Evolutionary conservation across 2,797 vertebrate species (phyloP), one percentile per base, ranked within the genome.

Genomic region (Sus cebifrons): DNA sequence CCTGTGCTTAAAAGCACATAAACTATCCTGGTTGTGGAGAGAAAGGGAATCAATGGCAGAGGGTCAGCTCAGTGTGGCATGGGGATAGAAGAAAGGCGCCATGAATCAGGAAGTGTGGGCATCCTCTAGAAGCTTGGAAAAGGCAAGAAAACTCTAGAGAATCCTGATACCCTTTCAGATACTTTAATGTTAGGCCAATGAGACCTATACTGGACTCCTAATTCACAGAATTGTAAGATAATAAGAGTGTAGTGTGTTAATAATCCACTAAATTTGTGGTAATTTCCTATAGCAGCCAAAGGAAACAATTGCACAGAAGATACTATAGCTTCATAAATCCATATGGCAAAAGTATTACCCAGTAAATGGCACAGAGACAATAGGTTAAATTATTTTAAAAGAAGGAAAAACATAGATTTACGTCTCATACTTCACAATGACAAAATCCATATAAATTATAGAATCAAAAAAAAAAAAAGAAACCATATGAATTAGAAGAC

Each of bases 361-460:
- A 11, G 52, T 67, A 79, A 85, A 58, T n/a, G 58, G 16, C 77
- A 25, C 15, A 36, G 32, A 79, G 29, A 54, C 44, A 29, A 79
- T 40, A 77, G 27, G 32, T 62, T 95, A 64, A 92, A 44, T 78
- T 89, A 73, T 65, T 77, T 75, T 68, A 81, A 44, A 74, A 32
- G 67, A 67, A 49, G 58, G 49, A 67, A 74, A 86, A 81, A 68
- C 75, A 62, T 21, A 75, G 77, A 83, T 32, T 92, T 73, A 27
- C 58, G 21, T 60, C 7, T 58, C n/a, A 90, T 74, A 67, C 25
- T 6, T 52, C 86, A 74, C 11, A 58, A n/a, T 89, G 56, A 78
- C 17, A 73, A 81, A 93, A 71, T n/a, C 58, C 20, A 27, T 79
- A 85, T 79, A 18, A 90, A 60, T 74, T 67, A 74, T 17, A 25